Percentiles rank a stretch among this genome's conserved stretches.
Conservation (phyloP, 2,888 invertebrate genomes). For the Thelaira solivaga region DNA sequence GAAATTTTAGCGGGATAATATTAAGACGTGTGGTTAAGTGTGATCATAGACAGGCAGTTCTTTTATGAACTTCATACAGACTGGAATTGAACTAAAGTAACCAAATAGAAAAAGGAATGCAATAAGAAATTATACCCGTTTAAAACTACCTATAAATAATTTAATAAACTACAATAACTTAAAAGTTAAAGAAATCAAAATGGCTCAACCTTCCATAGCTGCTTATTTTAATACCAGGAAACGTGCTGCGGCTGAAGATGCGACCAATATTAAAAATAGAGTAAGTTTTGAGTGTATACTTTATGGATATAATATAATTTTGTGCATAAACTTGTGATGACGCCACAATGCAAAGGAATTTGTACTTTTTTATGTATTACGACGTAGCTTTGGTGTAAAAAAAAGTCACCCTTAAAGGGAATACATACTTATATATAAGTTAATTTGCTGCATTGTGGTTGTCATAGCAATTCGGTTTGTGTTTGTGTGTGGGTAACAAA, state of each 20-base stretch:
- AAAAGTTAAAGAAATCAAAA: slow-evolving; percentile 70
- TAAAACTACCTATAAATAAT: slow-evolving; percentile 40
- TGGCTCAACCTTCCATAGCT: slow-evolving; percentile 88
- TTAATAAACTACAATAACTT: slow-evolving; percentile 37
- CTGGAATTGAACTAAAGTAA: neutral
- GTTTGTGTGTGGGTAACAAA: neutral
- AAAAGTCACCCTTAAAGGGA: neutral
- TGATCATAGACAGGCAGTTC: neutral
- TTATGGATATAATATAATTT: neutral
- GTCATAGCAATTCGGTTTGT: neutral
- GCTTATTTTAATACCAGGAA: slow-evolving; percentile 87
- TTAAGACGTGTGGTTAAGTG: slow-evolving; percentile 66
- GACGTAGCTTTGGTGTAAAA: neutral
- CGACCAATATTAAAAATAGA: slow-evolving; percentile 79
- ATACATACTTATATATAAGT: too few species aligned
- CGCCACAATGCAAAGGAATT: slow-evolving; percentile 38
- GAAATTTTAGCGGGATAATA: slow-evolving; percentile 71
- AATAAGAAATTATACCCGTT: neutral
- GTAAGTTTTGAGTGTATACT: slow-evolving; percentile 75
- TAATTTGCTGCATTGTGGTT: slow-evolving; percentile 16
- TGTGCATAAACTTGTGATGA: neutral
- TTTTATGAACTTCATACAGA: slow-evolving; percentile 3
- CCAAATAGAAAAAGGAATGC: neutral
- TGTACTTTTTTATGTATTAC: neutral
- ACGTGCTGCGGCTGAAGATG: slow-evolving; percentile 84